A percentile compares a stretch with the other conserved stretches of the same genome.
phyloP scores from a whole-genome alignment of 1,140 invertebrate species.

The Holcopasites calliopsidis region DNA sequence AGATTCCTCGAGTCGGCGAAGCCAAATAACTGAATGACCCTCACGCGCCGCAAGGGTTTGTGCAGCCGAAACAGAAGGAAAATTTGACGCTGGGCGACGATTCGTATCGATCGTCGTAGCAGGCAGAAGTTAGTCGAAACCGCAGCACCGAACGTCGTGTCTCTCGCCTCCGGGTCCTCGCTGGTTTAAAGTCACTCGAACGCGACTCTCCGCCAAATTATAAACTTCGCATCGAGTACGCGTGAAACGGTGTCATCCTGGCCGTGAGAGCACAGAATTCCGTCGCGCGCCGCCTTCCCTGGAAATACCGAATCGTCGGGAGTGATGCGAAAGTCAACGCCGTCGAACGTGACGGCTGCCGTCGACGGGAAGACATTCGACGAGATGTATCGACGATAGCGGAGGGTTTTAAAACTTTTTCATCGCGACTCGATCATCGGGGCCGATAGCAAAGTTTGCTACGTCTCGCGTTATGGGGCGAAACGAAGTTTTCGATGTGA shows the following conservation, averaged over 20 bases:
- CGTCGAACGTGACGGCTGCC: background rate
- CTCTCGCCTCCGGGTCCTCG: background rate
- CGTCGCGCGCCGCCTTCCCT: background rate
- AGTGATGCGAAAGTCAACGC: background rate
- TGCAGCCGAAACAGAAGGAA: conserved; percentile 50
- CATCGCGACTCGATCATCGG: background rate
- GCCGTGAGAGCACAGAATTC: background rate
- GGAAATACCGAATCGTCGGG: background rate
- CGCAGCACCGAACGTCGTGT: conserved; percentile 30
- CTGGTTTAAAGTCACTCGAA: conserved; percentile 13
- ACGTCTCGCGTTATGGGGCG: too few relatives aligned
- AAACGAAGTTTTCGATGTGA: too few relatives aligned
- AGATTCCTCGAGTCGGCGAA: conserved; percentile 31
- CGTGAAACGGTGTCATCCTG: background rate
- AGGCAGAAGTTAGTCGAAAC: conserved; percentile 33
- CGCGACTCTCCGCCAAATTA: conserved; percentile 18
- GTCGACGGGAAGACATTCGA: background rate
- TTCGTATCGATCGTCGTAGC: conserved; percentile 30
- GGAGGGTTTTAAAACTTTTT: background rate
- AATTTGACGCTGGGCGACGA: conserved; percentile 48
- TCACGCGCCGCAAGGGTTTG: background rate
- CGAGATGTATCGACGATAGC: background rate
- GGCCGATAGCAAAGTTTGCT: background rate
- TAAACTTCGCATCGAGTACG: conserved; percentile 16
- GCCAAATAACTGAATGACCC: conserved; percentile 18